Base-by-base conservation (phyloP, 1,140 invertebrate species). In the Pseudomyrmex cubaensis region DNA sequence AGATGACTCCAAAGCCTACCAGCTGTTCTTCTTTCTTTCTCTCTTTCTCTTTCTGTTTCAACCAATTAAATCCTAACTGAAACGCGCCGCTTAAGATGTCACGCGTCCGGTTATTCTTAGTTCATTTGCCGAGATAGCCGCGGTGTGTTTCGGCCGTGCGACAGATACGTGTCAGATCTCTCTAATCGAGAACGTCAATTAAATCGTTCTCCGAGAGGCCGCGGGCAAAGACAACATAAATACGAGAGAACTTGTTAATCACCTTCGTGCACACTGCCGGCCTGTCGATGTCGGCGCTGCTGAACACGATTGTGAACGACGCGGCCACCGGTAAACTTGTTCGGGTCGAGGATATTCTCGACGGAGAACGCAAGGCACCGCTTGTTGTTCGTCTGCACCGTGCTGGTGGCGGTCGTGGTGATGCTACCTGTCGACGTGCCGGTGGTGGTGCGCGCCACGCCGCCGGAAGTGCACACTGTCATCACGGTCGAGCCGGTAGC, bases 291-390 rank as follows among this genome's bases (percentile, higher is more conserved):
- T 80, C 93, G 93, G 46, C 91, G 92, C 83, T 91, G 92, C 78
- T 88, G 90, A 46, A 91, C 75, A 76, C 90, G 84, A 50, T 70
- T 87, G 64, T 90, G 87, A n/a, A 93, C 85, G 48, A 91, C 84
- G 48, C 90, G 91, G 86, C 91, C 95, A 3, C 97, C 97, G 9
- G 97, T 98, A 92, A 98, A 98, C 93, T 98, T 98, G 83, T 96
- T 98, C 0, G 98, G 98, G 92, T 98, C 97, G 50, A 98, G 94
- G 76, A 98, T 98, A 92, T 98, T 98, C 93, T 98, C 98, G 5
- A 98, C 98, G 3, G 97, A 98, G 93, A 98, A 98, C 0, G 97
- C 97, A 67, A 98, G 93, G 63, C 96, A 94, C 89, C 95, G 84
- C 84, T 93, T 93, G 78, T 87, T 91, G 10, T 82, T 82, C 1